Evolutionary conservation across 23 tunicate species (phyloP).

Genomic region (Aplidium turbinatum): DNA sequence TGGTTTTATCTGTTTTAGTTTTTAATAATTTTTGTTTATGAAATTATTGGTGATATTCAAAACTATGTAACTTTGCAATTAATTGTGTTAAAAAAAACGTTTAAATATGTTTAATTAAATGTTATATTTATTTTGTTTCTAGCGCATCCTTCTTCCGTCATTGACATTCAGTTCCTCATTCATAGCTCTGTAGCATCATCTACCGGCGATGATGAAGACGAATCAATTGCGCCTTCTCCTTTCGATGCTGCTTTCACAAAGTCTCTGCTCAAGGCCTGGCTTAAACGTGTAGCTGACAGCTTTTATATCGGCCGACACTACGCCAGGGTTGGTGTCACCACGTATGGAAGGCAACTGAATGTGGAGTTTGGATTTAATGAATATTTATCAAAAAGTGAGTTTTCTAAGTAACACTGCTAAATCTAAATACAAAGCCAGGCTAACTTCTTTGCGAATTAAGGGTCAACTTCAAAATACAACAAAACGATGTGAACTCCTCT

Average conservation of each 20-base stretch:
- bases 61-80: too few relatives aligned
- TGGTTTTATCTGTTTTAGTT: too few relatives aligned
- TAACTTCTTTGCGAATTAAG: too few relatives aligned
- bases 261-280: constrained; percentile 28
- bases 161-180: constrained; percentile 52
- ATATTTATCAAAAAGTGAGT: constrained; percentile 10
- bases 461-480: too few relatives aligned
- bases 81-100: too few relatives aligned
- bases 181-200: constrained; percentile 26
- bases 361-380: not conserved
- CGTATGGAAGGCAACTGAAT: constrained; percentile 7
- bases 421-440: too few relatives aligned
- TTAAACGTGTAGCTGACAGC: constrained; percentile 50
- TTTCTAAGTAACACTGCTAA: too few relatives aligned
- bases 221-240: not conserved
- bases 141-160: constrained; percentile 45
- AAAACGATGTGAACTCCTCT: too few relatives aligned
- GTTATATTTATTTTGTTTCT: too few relatives aligned
- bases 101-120: too few relatives aligned
- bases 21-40: too few relatives aligned
- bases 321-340: constrained; percentile 37
- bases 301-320: constrained; percentile 65
- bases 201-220: constrained; percentile 4
- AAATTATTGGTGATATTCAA: too few relatives aligned
- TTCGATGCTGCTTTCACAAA: constrained; percentile 11